These are phyloP conservation scores for Struthidea cinerea DNA, from an alignment of 2,113 vertebrate genomes.

Conservation along the genomic window DNA sequence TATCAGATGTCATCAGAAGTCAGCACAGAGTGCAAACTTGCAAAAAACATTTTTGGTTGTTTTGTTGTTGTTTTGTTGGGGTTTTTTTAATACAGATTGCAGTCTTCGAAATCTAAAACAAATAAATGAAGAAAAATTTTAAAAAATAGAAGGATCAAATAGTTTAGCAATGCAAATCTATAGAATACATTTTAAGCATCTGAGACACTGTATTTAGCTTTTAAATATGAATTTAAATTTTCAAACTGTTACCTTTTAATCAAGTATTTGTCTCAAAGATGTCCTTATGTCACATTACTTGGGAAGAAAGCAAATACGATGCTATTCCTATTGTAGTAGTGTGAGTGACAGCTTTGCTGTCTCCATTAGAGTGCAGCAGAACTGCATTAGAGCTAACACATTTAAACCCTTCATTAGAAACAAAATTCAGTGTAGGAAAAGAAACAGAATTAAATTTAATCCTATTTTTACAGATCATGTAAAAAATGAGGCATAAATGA, in stretches of 20 bases:
- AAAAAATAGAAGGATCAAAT: background rate
- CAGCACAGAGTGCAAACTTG: background rate
- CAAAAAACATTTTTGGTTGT: background rate
- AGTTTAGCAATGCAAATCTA: background rate
- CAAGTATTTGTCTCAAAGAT: background rate
- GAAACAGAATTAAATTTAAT: background rate
- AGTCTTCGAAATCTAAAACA: background rate
- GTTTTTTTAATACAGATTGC: background rate
- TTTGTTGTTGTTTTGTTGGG: too few relatives aligned
- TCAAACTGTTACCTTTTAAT: background rate
- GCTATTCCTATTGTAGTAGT: background rate
- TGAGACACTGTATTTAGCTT: background rate
- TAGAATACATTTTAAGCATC: background rate
- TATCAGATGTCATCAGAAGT: background rate
- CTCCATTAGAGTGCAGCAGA: background rate
- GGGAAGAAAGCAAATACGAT: background rate
- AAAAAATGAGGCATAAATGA: background rate
- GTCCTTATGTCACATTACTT: background rate
- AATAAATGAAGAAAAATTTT: background rate
- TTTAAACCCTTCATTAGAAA: slow-evolving; percentile 1
- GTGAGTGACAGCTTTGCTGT: background rate
- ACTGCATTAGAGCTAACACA: background rate
- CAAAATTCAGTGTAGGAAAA: background rate
- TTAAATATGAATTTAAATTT: background rate
- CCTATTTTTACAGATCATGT: background rate